A percentile compares a stretch with the other conserved stretches of the same genome.
These are phyloP conservation scores for Sialia sialis DNA, from an alignment of 2,113 vertebrate genomes.

Conservation along the genomic window DNA sequence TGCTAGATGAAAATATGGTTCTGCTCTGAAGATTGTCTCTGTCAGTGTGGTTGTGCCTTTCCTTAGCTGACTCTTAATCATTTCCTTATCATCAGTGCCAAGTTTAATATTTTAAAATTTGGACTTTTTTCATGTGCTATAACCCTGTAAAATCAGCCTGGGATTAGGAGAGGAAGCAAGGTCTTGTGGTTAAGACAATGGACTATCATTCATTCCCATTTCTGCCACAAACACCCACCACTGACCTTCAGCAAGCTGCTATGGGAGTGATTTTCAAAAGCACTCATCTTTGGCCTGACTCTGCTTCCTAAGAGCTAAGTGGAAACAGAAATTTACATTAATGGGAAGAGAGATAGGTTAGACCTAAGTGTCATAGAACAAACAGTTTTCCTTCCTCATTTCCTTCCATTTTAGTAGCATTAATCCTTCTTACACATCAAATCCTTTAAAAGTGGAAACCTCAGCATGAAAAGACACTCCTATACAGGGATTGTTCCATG, in stretches of 20 bases:
- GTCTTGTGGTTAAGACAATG: conserved; percentile 13
- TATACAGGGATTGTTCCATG: background rate
- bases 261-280: conserved; percentile 17
- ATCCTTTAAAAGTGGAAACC: background rate
- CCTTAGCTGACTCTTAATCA: conserved; percentile 8
- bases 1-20: conserved; percentile 38
- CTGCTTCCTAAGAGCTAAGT: conserved; percentile 1
- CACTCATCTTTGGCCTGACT: background rate
- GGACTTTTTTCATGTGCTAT: background rate
- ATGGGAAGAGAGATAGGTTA: background rate
- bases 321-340: conserved; percentile 20
- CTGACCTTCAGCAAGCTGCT: conserved; percentile 7
- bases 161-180: conserved; percentile 32
- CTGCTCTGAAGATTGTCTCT: conserved; percentile 16
- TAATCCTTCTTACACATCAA: background rate
- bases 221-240: conserved; percentile 38
- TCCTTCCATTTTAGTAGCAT: background rate
- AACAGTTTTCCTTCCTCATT: background rate
- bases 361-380: background rate
- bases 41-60: background rate
- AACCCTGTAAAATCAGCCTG: background rate
- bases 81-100: conserved; percentile 13
- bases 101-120: conserved; percentile 22
- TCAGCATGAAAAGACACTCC: background rate
- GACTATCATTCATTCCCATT: background rate